Conservation (phyloP, 2,797 vertebrate species). For the Amazonetta brasiliensis region DNA sequence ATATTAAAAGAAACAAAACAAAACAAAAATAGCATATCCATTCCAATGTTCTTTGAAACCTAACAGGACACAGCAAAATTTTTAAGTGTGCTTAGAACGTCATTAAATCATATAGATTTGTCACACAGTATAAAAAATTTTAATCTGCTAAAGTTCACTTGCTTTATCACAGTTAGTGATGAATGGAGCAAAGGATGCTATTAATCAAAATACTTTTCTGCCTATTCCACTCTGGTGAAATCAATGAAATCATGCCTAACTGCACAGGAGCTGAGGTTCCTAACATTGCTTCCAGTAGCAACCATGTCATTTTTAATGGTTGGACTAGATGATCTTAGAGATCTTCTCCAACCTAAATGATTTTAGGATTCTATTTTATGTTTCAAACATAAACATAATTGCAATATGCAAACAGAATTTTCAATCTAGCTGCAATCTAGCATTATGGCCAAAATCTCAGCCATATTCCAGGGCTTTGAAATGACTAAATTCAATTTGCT, state of each 20-base stretch:
- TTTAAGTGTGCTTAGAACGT: neutral
- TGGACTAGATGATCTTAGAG: no score
- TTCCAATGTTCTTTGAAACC: neutral
- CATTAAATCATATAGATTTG: neutral
- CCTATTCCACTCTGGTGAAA: neutral
- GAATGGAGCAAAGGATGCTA: neutral
- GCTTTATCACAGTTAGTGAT: neutral
- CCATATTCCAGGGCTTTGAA: neutral
- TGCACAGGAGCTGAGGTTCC: neutral
- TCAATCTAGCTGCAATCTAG: neutral
- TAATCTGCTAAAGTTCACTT: neutral
- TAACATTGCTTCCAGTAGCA: neutral
- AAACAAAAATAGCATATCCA: neutral
- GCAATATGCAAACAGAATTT: neutral
- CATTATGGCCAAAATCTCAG: neutral
- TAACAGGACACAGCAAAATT: neutral
- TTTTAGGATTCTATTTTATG: neutral
- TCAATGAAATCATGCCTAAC: neutral
- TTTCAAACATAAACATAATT: neutral
- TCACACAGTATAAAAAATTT: neutral
- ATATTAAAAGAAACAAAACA: neutral
- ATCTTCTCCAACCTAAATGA: no score
- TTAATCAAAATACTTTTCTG: constrained; percentile 20
- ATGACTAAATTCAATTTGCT: constrained; percentile 4
- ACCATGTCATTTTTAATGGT: no score